These are phyloP conservation scores for Epinotia bilunana DNA, from an alignment of 2,888 invertebrate genomes.

Conservation along the genomic window DNA sequence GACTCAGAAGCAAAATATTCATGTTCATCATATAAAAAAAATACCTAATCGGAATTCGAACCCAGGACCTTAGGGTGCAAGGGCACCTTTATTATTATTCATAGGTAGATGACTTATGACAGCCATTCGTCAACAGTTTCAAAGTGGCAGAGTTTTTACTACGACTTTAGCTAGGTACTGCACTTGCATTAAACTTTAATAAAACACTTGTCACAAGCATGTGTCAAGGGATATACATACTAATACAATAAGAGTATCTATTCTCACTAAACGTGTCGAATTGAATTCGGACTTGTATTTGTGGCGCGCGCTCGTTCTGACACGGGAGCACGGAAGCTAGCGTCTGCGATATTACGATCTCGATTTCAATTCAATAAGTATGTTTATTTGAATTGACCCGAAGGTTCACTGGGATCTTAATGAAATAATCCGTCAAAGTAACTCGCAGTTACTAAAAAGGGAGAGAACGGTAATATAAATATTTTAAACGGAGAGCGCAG, in stretches of 20 bases:
- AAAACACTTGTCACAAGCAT: constrained; percentile 2
- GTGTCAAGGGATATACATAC: background rate
- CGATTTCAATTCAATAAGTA: constrained; percentile 4
- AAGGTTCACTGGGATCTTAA: constrained; percentile 3
- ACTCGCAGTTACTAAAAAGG: background rate
- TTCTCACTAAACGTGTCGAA: background rate
- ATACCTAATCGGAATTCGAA: too few species aligned
- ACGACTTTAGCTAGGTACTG: background rate
- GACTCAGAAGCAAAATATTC: too few species aligned
- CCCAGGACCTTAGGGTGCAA: too few species aligned
- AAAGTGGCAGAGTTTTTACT: background rate
- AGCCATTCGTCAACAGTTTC: background rate
- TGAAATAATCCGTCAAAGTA: constrained; percentile 18
- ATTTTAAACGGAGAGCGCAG: background rate
- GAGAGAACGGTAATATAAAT: background rate
- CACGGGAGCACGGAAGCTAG: background rate
- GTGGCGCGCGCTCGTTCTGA: background rate
- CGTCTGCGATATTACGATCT: background rate
- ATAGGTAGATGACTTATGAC: background rate
- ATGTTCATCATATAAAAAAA: too few species aligned
- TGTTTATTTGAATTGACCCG: background rate
- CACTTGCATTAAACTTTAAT: constrained; percentile 9
- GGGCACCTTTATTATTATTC: too few species aligned
- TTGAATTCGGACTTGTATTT: background rate
- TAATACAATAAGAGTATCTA: constrained; percentile 9